Conservation (phyloP, 2,888 invertebrate species). For the Eustalomyia histrio region DNA sequence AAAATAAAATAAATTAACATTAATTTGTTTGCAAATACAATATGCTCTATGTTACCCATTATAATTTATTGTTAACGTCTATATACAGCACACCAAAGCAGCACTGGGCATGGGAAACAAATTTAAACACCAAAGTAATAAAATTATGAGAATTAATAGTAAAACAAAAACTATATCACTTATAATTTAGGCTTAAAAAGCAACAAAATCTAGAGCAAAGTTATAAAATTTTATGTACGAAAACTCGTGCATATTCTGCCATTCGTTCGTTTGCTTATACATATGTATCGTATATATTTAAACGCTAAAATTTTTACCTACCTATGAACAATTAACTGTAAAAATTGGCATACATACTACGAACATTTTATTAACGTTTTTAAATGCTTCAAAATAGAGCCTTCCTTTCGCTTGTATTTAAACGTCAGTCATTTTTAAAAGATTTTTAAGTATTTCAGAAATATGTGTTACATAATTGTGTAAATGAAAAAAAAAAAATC, state of each 20-base stretch:
- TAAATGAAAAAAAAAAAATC: constrained; percentile 1
- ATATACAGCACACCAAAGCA: no score
- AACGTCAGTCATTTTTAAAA: constrained; percentile 32
- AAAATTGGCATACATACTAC: background rate
- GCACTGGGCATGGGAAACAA: background rate
- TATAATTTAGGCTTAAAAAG: background rate
- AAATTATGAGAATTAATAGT: constrained; percentile 1
- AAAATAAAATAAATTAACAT: no score
- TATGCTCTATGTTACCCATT: no score
- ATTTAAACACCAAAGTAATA: background rate
- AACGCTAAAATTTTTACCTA: background rate
- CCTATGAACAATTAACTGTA: constrained; percentile 33
- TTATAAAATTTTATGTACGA: constrained; percentile 44
- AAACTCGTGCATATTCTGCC: constrained; percentile 39
- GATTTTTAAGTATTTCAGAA: constrained; percentile 17
- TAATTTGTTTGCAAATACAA: no score
- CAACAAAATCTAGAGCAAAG: constrained; percentile 43
- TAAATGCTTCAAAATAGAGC: background rate
- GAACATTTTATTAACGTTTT: background rate
- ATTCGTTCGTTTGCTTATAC: background rate
- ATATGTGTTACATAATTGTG: constrained; percentile 11
- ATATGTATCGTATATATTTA: no score
- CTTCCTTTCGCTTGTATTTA: constrained; percentile 26
- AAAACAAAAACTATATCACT: background rate
- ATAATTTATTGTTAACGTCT: no score